Base-by-base conservation (phyloP, 2,888 invertebrate genomes). In the Scaptomyza tumidula region DNA sequence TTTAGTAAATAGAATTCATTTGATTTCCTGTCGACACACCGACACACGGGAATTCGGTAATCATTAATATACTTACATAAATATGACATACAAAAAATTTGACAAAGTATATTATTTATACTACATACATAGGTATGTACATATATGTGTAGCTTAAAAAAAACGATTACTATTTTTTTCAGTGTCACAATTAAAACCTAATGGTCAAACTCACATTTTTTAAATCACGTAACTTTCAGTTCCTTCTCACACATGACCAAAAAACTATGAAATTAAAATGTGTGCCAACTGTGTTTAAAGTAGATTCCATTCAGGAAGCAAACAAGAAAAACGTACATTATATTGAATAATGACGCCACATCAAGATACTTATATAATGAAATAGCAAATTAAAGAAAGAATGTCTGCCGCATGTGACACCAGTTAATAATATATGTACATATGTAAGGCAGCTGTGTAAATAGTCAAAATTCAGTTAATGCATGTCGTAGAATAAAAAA, bases 241-340 rank as follows among this genome's bases (percentile, higher is more conserved):
- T 86, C 80, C 80, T 80, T 79, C 53, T 68, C 60, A 63, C 60
- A 66, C 62, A 31, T 29, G 48, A 61, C 54, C 52, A 55, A 62
- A 35, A 60, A 80, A 71, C 65, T 63, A 62, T 71, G 62, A 56
- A 70, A 76, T 70, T 68, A 61, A 56, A 71, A 67, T 71, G 60
- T 77, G 90, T 89, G 84, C 90, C 90, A 89, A 88, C 86, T 86
- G 80, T 84, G 78, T 87, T 80, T 71, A 75, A 75, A 85, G 71
- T 84, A 75, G 57, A 61, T 56, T 60, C 56, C 44, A 75, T 54
- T 58, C 29, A 64, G 37, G 50, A 65, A 60, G 65, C 56, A 58
- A 61, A 67, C 52, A 61, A 41, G 64, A 10, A 10, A 68, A 61
- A 69, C 71, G 68, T 75, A 75, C 56, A 69, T 56, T 69, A 55